Percentiles rank a stretch among this genome's conserved stretches.
Conservation (phyloP, 2,888 invertebrate genomes). For the Drosophila planitibia region DNA sequence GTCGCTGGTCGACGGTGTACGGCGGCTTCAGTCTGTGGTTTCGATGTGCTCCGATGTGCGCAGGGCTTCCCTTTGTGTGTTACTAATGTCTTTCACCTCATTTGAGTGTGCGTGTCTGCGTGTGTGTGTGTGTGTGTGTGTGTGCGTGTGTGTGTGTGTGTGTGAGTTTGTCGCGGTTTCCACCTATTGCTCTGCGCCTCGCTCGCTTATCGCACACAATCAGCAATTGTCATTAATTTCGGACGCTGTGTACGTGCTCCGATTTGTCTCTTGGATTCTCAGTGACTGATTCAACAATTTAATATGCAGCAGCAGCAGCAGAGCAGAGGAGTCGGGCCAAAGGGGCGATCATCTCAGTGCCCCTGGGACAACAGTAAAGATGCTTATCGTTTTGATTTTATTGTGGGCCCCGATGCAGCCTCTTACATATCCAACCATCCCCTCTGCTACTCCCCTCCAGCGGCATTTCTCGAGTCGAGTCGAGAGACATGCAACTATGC, state of each 20-base stretch:
- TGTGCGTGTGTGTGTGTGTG: conserved; percentile 8
- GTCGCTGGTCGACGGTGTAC: background rate
- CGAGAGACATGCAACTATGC: conserved; percentile 68
- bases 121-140: background rate
- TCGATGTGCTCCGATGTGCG: conserved; percentile 19
- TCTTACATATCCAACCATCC: conserved; percentile 27
- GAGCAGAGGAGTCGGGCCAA: background rate
- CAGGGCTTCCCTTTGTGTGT: conserved; percentile 58
- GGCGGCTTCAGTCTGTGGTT: conserved; percentile 18
- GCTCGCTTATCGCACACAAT: conserved; percentile 75
- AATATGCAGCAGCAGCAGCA: conserved; percentile 79
- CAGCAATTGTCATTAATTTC: conserved; percentile 82
- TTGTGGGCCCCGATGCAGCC: conserved; percentile 64
- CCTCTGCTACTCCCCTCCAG: conserved; percentile 9
- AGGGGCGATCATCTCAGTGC: conserved; percentile 54
- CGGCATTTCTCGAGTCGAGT: background rate
- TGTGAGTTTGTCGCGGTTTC: conserved; percentile 60
- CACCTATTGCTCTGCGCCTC: conserved; percentile 60
- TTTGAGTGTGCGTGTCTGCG: background rate
- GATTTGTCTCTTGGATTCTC: conserved; percentile 73
- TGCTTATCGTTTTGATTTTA: conserved; percentile 72
- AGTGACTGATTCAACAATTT: conserved; percentile 79
- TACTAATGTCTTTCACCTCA: conserved; percentile 62
- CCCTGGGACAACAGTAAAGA: conserved; percentile 61
- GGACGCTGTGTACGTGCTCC: conserved; percentile 82